A percentile compares a stretch with the other conserved stretches of the same genome.
These are phyloP conservation scores for Cassiopea xamachana DNA, from an alignment of 30 jellyfish, hydroid and myxozoan genomes.

Conservation along the genomic window DNA sequence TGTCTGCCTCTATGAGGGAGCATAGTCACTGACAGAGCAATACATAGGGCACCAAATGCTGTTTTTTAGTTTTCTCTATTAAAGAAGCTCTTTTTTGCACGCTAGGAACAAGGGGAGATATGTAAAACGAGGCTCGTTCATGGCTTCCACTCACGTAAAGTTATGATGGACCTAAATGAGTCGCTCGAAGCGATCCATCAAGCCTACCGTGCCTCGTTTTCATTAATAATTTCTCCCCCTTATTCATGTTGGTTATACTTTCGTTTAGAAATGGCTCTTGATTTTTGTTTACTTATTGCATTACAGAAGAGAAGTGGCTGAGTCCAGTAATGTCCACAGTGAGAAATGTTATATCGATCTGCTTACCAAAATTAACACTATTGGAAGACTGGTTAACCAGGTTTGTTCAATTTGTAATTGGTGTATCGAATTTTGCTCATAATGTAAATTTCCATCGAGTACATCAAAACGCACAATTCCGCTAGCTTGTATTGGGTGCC, in stretches of 20 bases:
- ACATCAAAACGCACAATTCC: background rate
- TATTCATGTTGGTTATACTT: too few relatives aligned
- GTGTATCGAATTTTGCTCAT: background rate
- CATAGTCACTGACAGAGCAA: background rate
- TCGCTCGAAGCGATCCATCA: too few relatives aligned
- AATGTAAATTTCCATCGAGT: background rate
- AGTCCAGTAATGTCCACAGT: slow-evolving; percentile 55
- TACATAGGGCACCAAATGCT: too few relatives aligned
- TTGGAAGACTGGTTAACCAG: slow-evolving; percentile 95
- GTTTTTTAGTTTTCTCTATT: too few relatives aligned
- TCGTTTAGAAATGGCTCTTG: too few relatives aligned
- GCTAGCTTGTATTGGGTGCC: background rate
- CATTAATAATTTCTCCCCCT: too few relatives aligned
- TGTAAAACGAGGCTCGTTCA: too few relatives aligned
- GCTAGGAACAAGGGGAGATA: too few relatives aligned
- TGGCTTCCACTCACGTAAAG: too few relatives aligned
- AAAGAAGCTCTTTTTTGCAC: too few relatives aligned
- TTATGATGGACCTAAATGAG: too few relatives aligned
- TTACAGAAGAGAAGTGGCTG: slow-evolving; percentile 66
- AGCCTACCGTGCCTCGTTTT: too few relatives aligned
- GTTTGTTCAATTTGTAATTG: slow-evolving; percentile 21
- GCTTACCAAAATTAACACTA: slow-evolving; percentile 75
- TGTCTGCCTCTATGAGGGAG: background rate
- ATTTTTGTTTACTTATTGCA: background rate
- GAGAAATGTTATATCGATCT: slow-evolving; percentile 71